Evolutionary conservation across 1,140 invertebrate species (phyloP).

Genomic region (Temnothorax curvispinosus): DNA sequence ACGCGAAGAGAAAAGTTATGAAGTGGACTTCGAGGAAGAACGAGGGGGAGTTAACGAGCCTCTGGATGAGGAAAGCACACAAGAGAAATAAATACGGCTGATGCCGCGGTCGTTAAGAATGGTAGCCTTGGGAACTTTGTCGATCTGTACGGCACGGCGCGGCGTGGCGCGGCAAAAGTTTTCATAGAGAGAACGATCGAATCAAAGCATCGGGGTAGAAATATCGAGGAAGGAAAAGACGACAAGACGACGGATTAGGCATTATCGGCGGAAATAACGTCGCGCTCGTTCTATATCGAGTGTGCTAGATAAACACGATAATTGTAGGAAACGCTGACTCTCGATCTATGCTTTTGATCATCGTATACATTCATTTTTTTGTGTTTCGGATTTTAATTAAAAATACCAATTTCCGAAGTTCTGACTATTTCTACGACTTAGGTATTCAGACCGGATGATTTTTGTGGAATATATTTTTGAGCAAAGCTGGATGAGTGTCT

Average conservation of each 20-base stretch:
- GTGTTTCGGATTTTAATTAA: neutral
- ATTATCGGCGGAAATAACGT: neutral
- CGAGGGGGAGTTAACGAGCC: slow-evolving; percentile 41
- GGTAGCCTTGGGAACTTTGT: slow-evolving; percentile 43
- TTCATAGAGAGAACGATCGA: neutral
- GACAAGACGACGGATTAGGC: slow-evolving; percentile 11
- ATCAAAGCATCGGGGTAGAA: neutral
- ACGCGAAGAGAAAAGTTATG: slow-evolving; percentile 57
- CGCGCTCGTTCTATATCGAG: neutral
- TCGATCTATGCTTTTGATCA: neutral
- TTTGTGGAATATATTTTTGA: neutral
- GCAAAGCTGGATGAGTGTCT: neutral
- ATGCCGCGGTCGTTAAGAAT: slow-evolving; percentile 43
- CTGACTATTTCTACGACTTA: neutral
- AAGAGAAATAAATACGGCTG: slow-evolving; percentile 53
- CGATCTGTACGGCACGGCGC: neutral
- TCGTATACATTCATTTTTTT: neutral
- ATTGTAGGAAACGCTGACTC: neutral
- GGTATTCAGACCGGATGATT: neutral
- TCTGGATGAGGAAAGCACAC: slow-evolving; percentile 46
- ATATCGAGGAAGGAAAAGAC: neutral
- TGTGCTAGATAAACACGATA: neutral
- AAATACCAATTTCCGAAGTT: neutral
- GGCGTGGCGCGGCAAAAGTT: neutral
- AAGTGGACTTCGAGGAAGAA: slow-evolving; percentile 59